These are phyloP conservation scores for Gouania willdenowi DNA, from an alignment of 2,797 vertebrate genomes.

Conservation along the genomic window DNA sequence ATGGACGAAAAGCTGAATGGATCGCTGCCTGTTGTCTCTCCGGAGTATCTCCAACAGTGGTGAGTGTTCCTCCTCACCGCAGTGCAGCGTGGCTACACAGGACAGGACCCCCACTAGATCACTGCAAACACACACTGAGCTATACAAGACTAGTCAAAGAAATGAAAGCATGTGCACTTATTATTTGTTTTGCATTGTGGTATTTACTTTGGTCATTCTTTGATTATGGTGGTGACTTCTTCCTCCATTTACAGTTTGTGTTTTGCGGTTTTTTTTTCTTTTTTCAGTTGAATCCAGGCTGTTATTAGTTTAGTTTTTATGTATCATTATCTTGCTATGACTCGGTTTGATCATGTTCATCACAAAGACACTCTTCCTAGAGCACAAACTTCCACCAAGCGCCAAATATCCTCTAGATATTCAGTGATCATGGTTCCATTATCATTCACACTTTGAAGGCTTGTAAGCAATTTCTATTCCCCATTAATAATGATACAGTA, in stretches of 20 bases:
- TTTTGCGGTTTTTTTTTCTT: conserved; percentile 4
- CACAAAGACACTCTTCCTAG: too few species aligned
- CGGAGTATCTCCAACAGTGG: conserved; percentile 83
- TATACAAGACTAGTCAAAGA: conserved; percentile 48
- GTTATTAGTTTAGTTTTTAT: too few species aligned
- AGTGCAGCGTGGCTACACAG: conserved; percentile 31
- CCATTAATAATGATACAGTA: too few species aligned
- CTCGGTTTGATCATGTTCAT: too few species aligned
- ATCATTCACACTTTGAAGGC: too few species aligned
- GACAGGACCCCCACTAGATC: conserved; percentile 18
- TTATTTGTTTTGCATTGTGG: conserved; percentile 4
- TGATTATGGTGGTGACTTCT: not conserved
- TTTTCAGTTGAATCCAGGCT: too few species aligned
- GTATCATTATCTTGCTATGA: too few species aligned
- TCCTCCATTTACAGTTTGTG: not conserved
- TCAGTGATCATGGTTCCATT: too few species aligned
- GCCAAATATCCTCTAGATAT: too few species aligned
- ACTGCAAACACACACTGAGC: conserved; percentile 17
- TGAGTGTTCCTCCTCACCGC: conserved; percentile 69
- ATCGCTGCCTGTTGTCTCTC: conserved; percentile 77
- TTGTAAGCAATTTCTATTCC: too few species aligned
- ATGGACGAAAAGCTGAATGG: conserved; percentile 81
- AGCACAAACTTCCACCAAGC: too few species aligned
- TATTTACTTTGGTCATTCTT: not conserved
- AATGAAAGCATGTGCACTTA: conserved; percentile 54